A percentile compares a stretch with the other conserved stretches of the same genome.
phyloP scores from a whole-genome alignment of 2,888 invertebrate genomes.

The Mycalesis mineus region DNA sequence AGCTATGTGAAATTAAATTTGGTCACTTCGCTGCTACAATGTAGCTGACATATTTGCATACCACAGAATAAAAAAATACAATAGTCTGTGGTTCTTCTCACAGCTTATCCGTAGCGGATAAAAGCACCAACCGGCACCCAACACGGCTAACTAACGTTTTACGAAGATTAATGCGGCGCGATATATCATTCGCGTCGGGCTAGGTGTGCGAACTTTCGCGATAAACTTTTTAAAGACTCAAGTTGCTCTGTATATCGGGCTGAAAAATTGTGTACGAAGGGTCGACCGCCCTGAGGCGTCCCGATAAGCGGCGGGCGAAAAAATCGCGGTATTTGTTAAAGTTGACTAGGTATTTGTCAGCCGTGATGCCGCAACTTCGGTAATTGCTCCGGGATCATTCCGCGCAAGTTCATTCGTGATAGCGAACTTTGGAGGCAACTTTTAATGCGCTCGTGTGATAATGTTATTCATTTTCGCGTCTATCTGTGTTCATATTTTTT shows the following conservation, averaged over 20 bases:
- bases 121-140: conserved; percentile 31
- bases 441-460: conserved; percentile 9
- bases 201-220: conserved; percentile 69
- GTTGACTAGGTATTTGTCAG: conserved; percentile 70
- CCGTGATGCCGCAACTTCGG: conserved; percentile 52
- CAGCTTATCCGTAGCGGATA: background rate
- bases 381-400: conserved; percentile 54
- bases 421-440: conserved; percentile 9
- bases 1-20: too few relatives aligned
- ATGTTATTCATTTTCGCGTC: conserved; percentile 7
- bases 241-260: conserved; percentile 63
- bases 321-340: conserved; percentile 71
- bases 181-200: conserved; percentile 66
- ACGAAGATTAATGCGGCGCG: conserved; percentile 67
- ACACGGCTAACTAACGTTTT: conserved; percentile 56
- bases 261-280: conserved; percentile 76
- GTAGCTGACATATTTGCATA: background rate
- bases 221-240: conserved; percentile 77
- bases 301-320: conserved; percentile 59
- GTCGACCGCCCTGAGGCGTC: conserved; percentile 59
- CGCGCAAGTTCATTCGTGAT: conserved; percentile 23
- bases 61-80: background rate
- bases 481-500: background rate
- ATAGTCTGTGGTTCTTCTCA: background rate
- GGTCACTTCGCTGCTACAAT: too few relatives aligned